Evolutionary conservation across 2,888 invertebrate genomes (phyloP).

Genomic region (Spisula solida): DNA sequence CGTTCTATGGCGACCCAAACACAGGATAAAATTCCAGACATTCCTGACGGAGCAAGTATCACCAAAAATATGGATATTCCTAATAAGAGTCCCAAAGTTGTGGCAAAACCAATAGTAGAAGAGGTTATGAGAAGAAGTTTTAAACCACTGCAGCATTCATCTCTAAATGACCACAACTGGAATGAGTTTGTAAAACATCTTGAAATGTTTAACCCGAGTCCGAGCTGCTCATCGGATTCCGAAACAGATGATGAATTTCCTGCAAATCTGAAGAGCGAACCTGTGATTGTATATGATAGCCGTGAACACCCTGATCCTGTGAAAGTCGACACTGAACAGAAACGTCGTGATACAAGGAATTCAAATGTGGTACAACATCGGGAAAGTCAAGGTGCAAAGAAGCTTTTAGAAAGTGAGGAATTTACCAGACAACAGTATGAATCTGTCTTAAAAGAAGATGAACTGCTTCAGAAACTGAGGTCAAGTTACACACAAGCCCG

Average conservation of each 20-base stretch:
- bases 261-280: background rate
- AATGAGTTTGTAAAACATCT: slow-evolving; percentile 48
- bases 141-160: background rate
- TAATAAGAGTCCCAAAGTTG: background rate
- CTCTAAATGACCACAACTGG: slow-evolving; percentile 44
- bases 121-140: background rate
- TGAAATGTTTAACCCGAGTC: slow-evolving; percentile 39
- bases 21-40: background rate
- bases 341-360: background rate
- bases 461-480: slow-evolving; percentile 27
- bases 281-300: slow-evolving; percentile 42
- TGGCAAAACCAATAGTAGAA: background rate
- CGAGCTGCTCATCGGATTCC: slow-evolving; percentile 31
- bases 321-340: too few relatives aligned
- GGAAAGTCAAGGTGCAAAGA: slow-evolving; percentile 33
- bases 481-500: background rate
- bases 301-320: background rate
- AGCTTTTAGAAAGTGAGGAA: slow-evolving; percentile 34
- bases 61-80: slow-evolving; percentile 48
- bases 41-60: slow-evolving; percentile 50
- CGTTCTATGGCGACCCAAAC: slow-evolving; percentile 45
- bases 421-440: slow-evolving; percentile 33
- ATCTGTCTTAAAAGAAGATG: slow-evolving; percentile 35
- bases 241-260: slow-evolving; percentile 27
- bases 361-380: background rate